phyloP scores from a whole-genome alignment of 2,797 vertebrate genomes.

The Alca torda region DNA sequence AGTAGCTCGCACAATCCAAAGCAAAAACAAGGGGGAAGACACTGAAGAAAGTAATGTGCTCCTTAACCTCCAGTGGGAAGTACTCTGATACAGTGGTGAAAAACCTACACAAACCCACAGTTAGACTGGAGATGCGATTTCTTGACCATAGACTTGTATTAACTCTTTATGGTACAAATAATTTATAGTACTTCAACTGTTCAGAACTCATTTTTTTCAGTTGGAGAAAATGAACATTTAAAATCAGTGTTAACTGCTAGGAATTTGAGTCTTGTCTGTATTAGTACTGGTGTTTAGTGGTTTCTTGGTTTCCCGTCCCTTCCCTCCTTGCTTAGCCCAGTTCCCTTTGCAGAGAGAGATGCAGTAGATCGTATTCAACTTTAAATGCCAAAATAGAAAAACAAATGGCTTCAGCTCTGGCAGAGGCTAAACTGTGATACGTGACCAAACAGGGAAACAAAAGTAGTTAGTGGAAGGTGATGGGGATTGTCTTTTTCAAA shows the following conservation, averaged over 20 bases:
- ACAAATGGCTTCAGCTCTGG: not conserved
- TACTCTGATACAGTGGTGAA: not conserved
- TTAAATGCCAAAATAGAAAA: not conserved
- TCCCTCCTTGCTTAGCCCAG: not conserved
- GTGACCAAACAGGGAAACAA: not conserved
- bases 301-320: not conserved
- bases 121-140: not conserved
- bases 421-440: not conserved
- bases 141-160: not conserved
- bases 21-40: not conserved
- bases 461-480: not conserved
- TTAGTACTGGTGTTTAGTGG: not conserved
- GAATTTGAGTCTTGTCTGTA: not conserved
- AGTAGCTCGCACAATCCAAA: not conserved
- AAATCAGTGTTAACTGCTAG: fast-evolving
- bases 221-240: not conserved
- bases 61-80: not conserved
- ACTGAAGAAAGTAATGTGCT: not conserved
- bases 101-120: not conserved
- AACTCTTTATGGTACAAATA: not conserved
- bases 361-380: not conserved
- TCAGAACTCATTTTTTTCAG: not conserved
- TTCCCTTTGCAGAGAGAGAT: not conserved
- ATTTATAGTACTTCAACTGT: fast-evolving
- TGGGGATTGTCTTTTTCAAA: not conserved